phyloP scores from a whole-genome alignment of 2,888 invertebrate species.

The Vannuccia rotundouncinata region DNA sequence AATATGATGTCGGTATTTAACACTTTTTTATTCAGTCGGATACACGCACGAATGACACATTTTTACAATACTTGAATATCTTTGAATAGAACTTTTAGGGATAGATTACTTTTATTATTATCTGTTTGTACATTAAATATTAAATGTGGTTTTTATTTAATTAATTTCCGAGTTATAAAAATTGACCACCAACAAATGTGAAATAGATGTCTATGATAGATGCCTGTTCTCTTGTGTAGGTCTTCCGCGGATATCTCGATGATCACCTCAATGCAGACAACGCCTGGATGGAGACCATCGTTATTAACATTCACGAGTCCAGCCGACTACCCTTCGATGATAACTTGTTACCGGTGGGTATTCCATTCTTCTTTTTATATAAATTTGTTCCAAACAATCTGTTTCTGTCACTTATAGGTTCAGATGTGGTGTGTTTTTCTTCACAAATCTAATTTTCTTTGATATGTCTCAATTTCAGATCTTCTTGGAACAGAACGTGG shows the following conservation, averaged over 20 bases:
- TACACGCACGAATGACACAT: too few relatives aligned
- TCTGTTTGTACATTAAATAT: too few relatives aligned
- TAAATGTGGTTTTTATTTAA: too few relatives aligned
- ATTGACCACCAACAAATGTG: too few relatives aligned
- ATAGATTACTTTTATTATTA: too few relatives aligned
- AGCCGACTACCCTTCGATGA: constrained; percentile 18
- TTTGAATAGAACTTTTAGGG: too few relatives aligned
- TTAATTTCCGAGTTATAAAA: too few relatives aligned
- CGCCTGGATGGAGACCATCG: constrained; percentile 35
- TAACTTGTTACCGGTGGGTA: constrained; percentile 22
- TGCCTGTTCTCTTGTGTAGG: neutral
- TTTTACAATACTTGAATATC: too few relatives aligned
- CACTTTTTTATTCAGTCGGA: too few relatives aligned
- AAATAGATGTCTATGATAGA: too few relatives aligned
- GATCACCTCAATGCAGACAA: constrained; percentile 36
- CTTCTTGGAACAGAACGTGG: constrained; percentile 31
- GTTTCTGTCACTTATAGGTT: neutral
- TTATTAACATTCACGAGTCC: constrained; percentile 33
- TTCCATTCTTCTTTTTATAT: neutral
- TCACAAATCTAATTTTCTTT: neutral
- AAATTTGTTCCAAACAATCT: neutral
- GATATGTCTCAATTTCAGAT: constrained; percentile 19
- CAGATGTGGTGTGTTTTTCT: neutral
- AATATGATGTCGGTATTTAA: too few relatives aligned
- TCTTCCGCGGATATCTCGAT: constrained; percentile 27